Evolutionary conservation across 1,140 invertebrate genomes (phyloP).

Genomic region (Polypedilum vanderplanki): DNA sequence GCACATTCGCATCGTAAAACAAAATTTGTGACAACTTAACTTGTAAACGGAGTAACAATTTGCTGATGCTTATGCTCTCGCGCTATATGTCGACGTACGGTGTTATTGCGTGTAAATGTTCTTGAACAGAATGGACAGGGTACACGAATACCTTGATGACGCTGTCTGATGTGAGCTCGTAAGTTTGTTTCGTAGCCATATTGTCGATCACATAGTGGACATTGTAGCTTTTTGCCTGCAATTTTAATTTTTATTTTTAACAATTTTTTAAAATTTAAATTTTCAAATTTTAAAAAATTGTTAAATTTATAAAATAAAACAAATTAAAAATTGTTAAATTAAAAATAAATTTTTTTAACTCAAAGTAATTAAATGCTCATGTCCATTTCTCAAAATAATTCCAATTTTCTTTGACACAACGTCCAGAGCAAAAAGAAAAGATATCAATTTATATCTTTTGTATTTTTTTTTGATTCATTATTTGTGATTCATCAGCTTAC

Average conservation of each 20-base stretch:
- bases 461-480: background rate
- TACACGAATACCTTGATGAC: conserved; percentile 82
- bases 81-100: conserved; percentile 77
- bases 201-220: conserved; percentile 83
- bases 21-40: conserved; percentile 44
- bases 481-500: conserved; percentile 31
- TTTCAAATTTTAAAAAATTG: background rate
- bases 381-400: background rate
- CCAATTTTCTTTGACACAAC: background rate
- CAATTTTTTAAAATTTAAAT: background rate
- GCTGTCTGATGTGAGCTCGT: conserved; percentile 79
- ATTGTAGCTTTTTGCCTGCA: conserved; percentile 81
- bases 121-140: conserved; percentile 79
- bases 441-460: background rate
- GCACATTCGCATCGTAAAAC: conserved; percentile 9
- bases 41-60: conserved; percentile 48
- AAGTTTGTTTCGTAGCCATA: conserved; percentile 90
- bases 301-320: background rate
- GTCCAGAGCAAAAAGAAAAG: background rate
- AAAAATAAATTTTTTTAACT: background rate
- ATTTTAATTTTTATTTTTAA: background rate
- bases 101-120: conserved; percentile 89
- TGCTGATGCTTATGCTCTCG: conserved; percentile 75
- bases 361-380: conserved; percentile 15
- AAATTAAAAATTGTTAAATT: background rate